Evolutionary conservation across 2,888 invertebrate genomes (phyloP).

Genomic region (Byasa hedistus): DNA sequence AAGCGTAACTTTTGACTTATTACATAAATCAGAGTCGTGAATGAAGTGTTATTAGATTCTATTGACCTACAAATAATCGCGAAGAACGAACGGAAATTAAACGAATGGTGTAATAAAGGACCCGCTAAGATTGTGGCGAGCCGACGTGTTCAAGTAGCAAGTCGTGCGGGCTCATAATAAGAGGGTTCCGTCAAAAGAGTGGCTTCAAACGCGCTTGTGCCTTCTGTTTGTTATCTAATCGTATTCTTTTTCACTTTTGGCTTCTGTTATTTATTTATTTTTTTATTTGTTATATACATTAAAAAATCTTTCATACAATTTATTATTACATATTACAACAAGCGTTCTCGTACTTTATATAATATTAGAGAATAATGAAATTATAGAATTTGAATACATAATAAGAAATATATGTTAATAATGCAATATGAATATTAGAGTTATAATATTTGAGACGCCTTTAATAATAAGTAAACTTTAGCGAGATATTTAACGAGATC

Average conservation of each 20-base stretch:
- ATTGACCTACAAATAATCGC: slow-evolving; percentile 33
- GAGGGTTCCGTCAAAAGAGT: slow-evolving; percentile 52
- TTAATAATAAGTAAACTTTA: no score
- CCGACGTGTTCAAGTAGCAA: slow-evolving; percentile 74
- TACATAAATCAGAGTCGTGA: slow-evolving; percentile 12
- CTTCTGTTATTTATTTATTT: background rate
- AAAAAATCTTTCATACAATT: no score
- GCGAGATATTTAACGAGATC: no score
- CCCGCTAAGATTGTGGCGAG: slow-evolving; percentile 64
- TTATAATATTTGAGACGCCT: no score
- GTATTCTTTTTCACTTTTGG: slow-evolving; percentile 16
- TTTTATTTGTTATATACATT: background rate
- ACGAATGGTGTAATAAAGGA: slow-evolving; percentile 50
- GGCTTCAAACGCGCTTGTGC: slow-evolving; percentile 46
- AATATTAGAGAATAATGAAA: no score
- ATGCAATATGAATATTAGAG: no score
- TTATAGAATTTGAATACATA: no score
- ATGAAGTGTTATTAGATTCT: slow-evolving; percentile 25
- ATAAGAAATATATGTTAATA: no score
- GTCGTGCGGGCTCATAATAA: slow-evolving; percentile 74
- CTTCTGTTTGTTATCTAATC: slow-evolving; percentile 60
- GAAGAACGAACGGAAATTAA: slow-evolving; percentile 31
- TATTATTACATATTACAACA: no score
- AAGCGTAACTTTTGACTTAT: slow-evolving; percentile 18
- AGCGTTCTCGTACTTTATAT: no score